A percentile compares a stretch with the other conserved stretches of the same genome.
Evolutionary conservation across 2,113 vertebrate species (phyloP).

Genomic region (Cichladusa arquata): DNA sequence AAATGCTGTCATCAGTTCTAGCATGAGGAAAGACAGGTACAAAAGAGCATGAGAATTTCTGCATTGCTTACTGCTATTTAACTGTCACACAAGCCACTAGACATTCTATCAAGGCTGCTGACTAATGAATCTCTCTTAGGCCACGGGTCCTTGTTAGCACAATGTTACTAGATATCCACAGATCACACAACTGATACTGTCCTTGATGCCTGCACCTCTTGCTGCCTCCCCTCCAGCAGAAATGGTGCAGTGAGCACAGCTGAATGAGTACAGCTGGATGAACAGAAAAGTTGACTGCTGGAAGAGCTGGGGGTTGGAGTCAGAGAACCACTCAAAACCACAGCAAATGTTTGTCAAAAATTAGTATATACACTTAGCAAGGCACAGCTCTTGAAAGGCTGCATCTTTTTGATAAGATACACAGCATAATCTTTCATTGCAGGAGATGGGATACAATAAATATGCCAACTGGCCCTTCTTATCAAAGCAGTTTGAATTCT

Average conservation of each 20-base stretch:
- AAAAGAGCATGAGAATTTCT: background rate
- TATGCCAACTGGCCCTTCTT: slow-evolving; percentile 7
- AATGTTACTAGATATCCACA: background rate
- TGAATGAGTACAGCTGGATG: background rate
- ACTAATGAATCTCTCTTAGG: slow-evolving; percentile 1
- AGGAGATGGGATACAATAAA: slow-evolving; percentile 30
- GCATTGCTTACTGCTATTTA: slow-evolving; percentile 7
- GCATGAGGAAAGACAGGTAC: background rate
- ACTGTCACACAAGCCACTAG: background rate
- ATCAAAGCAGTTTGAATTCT: background rate
- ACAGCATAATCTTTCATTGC: slow-evolving; percentile 14
- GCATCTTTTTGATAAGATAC: slow-evolving; percentile 40
- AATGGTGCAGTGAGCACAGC: slow-evolving; percentile 4
- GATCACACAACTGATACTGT: background rate
- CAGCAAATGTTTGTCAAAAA: slow-evolving; percentile 16
- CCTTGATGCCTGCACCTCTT: background rate
- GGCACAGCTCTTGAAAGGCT: slow-evolving; percentile 35
- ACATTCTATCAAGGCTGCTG: slow-evolving; percentile 2
- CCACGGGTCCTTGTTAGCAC: background rate
- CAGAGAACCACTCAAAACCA: background rate
- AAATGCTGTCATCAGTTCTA: background rate
- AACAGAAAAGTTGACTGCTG: background rate
- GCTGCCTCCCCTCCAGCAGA: background rate
- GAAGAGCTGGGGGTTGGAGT: background rate
- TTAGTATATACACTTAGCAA: background rate